phyloP scores from a whole-genome alignment of 2,113 vertebrate genomes.

The Aegypius monachus region DNA sequence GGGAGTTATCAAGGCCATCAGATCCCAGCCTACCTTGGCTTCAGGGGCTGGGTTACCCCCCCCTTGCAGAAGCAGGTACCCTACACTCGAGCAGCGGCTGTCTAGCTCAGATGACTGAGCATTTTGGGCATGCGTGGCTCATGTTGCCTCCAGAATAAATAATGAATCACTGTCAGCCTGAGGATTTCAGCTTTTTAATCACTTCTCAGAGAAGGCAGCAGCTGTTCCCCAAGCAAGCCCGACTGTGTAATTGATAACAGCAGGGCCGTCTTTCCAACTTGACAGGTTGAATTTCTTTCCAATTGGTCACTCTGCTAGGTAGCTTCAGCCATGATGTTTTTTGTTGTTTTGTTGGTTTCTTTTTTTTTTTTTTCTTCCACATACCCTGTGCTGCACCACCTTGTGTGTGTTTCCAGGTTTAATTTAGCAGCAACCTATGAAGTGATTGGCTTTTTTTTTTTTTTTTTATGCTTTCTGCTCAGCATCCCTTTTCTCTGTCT shows the following conservation, averaged over 20 bases:
- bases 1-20: not conserved
- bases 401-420: not conserved
- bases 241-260: fast-evolving
- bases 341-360: too few relatives aligned
- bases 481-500: not conserved
- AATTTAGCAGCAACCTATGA: not conserved
- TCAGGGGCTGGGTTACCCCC: not conserved
- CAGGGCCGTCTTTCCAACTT: fast-evolving
- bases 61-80: not conserved
- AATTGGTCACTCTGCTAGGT: fast-evolving
- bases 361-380: not conserved
- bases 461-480: not conserved
- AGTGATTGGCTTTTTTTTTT: not conserved
- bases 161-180: not conserved
- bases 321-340: not conserved
- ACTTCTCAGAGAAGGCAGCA: not conserved
- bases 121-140: not conserved
- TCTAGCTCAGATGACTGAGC: not conserved
- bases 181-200: not conserved
- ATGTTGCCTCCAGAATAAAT: not conserved
- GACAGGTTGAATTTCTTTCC: not conserved
- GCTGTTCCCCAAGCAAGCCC: not conserved
- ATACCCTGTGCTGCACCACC: not conserved
- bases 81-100: fast-evolving
- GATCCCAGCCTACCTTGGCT: not conserved